Conservation (phyloP, 2,113 vertebrate genomes). For the Corythornis madagascariensis region DNA sequence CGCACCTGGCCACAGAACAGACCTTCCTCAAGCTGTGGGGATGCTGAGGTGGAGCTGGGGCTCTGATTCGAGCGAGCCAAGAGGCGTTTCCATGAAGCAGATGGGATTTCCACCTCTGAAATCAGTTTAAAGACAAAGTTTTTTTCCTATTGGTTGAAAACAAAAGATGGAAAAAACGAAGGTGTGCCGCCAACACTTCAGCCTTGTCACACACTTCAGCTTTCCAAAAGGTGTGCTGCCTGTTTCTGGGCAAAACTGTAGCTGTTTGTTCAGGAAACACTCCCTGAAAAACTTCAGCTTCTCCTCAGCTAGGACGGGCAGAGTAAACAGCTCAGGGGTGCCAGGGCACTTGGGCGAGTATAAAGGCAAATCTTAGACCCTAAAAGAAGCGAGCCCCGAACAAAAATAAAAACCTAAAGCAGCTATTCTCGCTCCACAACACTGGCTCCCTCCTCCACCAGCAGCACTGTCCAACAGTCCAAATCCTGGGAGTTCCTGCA, state of each 20-base stretch:
- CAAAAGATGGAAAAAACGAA: not conserved
- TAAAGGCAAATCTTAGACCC: conserved; percentile 28
- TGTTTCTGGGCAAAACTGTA: fast-evolving
- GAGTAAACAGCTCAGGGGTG: not conserved
- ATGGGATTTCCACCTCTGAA: not conserved
- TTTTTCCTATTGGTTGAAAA: not conserved
- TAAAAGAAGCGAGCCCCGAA: not conserved
- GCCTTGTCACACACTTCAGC: not conserved
- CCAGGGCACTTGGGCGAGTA: not conserved
- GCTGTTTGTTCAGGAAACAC: not conserved
- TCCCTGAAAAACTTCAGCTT: not conserved
- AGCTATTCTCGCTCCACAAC: not conserved
- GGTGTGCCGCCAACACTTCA: not conserved
- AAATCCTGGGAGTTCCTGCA: not conserved
- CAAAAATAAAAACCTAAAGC: not conserved
- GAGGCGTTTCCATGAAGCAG: fast-evolving
- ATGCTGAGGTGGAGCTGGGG: not conserved
- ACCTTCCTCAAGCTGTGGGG: not conserved
- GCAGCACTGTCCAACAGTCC: not conserved
- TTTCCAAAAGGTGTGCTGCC: not conserved
- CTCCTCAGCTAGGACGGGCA: not conserved
- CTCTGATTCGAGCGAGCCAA: not conserved
- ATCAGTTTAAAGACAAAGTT: not conserved
- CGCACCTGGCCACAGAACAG: not conserved
- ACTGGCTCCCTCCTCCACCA: not conserved